Base-by-base conservation (phyloP, 2,888 invertebrate genomes). In the Sialis fuliginosa region DNA sequence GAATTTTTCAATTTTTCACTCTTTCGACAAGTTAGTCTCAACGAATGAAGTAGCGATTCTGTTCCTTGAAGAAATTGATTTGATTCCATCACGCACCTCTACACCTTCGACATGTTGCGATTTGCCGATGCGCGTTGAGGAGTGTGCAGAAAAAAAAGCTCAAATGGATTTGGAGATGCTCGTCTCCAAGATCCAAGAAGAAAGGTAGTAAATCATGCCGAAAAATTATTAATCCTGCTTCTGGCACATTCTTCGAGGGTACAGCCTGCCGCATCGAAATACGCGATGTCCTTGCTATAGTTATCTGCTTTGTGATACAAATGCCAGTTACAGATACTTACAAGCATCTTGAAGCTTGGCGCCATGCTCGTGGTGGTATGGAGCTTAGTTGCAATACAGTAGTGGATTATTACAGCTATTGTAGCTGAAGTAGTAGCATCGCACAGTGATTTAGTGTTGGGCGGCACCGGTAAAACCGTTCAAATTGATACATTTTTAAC, bases 401-500 rank as follows among this genome's bases (percentile, higher is more conserved):
- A 6, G 33, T 32, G 6, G 43, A 43, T 32, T 43, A 43, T n/a
- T 43, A 12, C 22, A 43, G 43, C 22, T 43, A 33, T n/a, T 43
- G 32, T 43, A 31, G 30, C 32, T 32, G 43, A 43, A 31, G 43
- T 43, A 30, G 33, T 43, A 9, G 43, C 32, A 31, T 43, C 43
- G 7, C 9, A 33, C 32, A 31, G 30, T n/a, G 22, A 43, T 43
- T 31, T 43, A 6, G 10, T 8, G 4, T 45, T 51, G 31, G 49
- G 51, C 39, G 51, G 50, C n/a, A 42, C 40, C 2, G 46, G 44
- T 13, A 51, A 49, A 49, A 49, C 47, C 10, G 51, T 51, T n/a
- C 46, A 51, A 39, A 48, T 51, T 33, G 51, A 51, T 39, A 52
- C 46, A 7, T 52, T 53, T 44, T 44, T 51, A n/a, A n/a, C n/a